A percentile compares a stretch with the other conserved stretches of the same genome.
Conservation (phyloP, 2,888 invertebrate species). For the Oxycera nigricornis region DNA sequence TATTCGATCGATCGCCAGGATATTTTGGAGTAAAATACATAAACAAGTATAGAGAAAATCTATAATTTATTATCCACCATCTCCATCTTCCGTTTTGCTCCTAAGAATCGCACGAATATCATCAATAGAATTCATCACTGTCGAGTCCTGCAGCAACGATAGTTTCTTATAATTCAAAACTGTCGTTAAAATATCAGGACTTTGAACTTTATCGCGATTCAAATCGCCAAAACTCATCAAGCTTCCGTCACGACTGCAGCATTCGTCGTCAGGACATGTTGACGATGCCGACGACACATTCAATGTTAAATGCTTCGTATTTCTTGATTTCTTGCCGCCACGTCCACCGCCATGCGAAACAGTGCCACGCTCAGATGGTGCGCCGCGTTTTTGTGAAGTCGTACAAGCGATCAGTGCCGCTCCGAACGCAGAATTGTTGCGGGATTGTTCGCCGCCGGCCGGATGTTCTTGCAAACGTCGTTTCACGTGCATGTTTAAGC, state of each 20-base stretch:
- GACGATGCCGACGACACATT: constrained; percentile 13
- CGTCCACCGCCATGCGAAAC: constrained; percentile 33
- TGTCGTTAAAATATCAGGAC: constrained; percentile 56
- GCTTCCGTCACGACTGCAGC: constrained; percentile 51
- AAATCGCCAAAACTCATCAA: constrained; percentile 47
- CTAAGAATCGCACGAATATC: constrained; percentile 55
- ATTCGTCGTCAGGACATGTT: constrained; percentile 46
- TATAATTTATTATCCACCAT: background rate
- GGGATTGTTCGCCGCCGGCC: constrained; percentile 34
- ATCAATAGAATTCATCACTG: constrained; percentile 55
- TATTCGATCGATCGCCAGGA: no score
- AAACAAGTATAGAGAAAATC: background rate
- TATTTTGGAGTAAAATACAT: background rate
- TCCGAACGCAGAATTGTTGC: background rate
- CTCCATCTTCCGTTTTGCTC: constrained; percentile 44
- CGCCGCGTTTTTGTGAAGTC: background rate
- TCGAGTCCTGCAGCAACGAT: constrained; percentile 55
- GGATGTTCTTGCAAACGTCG: constrained; percentile 56
- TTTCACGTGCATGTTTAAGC: constrained; percentile 58
- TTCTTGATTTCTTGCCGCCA: constrained; percentile 43
- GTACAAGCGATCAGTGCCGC: background rate
- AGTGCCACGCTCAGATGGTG: background rate
- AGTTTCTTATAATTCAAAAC: constrained; percentile 57
- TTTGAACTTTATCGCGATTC: constrained; percentile 55
- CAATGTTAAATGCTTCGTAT: constrained; percentile 43